Evolutionary conservation across 2,888 invertebrate species (phyloP), one percentile per base, ranked within the genome.

Genomic region (Nesidiocoris tenuis): DNA sequence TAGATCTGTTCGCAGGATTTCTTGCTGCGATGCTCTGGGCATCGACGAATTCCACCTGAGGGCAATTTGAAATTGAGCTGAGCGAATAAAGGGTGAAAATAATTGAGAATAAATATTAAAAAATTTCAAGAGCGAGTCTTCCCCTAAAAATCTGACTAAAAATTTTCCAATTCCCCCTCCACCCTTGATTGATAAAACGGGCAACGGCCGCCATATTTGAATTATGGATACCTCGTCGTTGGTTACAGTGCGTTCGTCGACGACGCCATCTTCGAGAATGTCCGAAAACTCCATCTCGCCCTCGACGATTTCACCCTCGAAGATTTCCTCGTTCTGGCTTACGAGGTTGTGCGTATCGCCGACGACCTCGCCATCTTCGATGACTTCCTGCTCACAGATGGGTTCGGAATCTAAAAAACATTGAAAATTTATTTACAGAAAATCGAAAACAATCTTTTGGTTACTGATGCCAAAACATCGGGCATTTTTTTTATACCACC

Each of bases 201-300:
- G n/a, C n/a, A n/a, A n/a, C n/a, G n/a, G n/a, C n/a, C n/a, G n/a
- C n/a, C n/a, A n/a, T n/a, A n/a, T n/a, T n/a, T n/a, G n/a, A n/a
- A n/a, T n/a, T n/a, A n/a, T n/a, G n/a, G n/a, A n/a, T n/a, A 70
- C 70, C 70, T 70, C 23, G 23, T 57, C 70, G 7, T 23, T 39
- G 16, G 70, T 70, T 1, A 70, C 19, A 18, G 70, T 70, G 9
- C 59, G 59, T 12, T 70, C 70, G 23, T 39, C 21, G 19, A 22
- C 18, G 67, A 19, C 17, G 56, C 61, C 54, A 17, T 72, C 72
- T 25, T 72, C 72, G 1, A 72, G 21, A 1, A 72, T 72, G 39
- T 72, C 72, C n/a, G 72, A 54, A 21, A 72, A 39, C 39, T 72
- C 61, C 1, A 72, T 39, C 21, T 72, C 72, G 2, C 25, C 65